Percentiles rank a stretch among this genome's conserved stretches.
Evolutionary conservation across 2,888 invertebrate species (phyloP).

Genomic region (Tetragonula carbonaria): DNA sequence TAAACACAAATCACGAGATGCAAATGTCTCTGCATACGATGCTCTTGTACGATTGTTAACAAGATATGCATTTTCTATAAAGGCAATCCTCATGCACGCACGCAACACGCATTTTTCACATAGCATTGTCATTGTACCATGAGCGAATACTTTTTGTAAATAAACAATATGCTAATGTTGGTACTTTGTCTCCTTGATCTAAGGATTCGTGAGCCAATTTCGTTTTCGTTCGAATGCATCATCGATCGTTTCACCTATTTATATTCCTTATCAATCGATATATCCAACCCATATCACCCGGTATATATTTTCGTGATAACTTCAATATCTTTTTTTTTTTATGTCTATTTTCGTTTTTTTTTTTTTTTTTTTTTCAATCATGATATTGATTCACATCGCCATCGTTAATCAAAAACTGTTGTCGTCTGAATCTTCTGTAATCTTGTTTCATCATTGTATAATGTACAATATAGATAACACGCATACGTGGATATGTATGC

Average conservation of each 20-base stretch:
- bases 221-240: not conserved
- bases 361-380: not conserved
- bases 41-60: conserved; percentile 53
- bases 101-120: conserved; percentile 59
- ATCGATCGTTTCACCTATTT: not conserved
- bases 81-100: conserved; percentile 57
- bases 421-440: not conserved
- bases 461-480: not conserved
- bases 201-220: conserved; percentile 14
- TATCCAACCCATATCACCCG: not conserved
- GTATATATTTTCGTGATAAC: not conserved
- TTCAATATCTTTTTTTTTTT: not conserved
- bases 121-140: conserved; percentile 71
- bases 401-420: not conserved
- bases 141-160: conserved; percentile 71
- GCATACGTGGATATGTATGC: not conserved
- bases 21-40: conserved; percentile 43
- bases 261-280: not conserved
- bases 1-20: conserved; percentile 14
- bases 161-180: conserved; percentile 72
- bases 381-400: not conserved
- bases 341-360: not conserved
- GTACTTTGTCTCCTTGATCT: conserved; percentile 52
- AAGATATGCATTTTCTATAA: conserved; percentile 63
- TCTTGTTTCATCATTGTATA: not conserved